Percentiles rank a stretch among this genome's conserved stretches.
These are phyloP conservation scores for Eupeodes luniger DNA, from an alignment of 2,888 invertebrate species.

Conservation along the genomic window DNA sequence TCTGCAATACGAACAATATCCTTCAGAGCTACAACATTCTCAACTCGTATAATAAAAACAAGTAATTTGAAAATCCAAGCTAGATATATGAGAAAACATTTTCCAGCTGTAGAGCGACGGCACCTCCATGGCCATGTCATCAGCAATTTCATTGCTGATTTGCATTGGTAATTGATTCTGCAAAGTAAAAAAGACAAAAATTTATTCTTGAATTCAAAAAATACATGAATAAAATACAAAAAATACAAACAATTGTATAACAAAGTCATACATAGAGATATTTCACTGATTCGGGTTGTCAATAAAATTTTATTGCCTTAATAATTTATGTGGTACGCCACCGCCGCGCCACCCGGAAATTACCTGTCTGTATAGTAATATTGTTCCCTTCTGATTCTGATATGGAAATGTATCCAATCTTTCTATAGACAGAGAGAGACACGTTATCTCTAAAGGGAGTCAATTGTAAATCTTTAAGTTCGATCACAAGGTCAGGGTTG, in stretches of 20 bases:
- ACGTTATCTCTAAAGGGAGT: too few relatives aligned
- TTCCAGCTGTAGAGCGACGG: slow-evolving; percentile 66
- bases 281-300: slow-evolving; percentile 15
- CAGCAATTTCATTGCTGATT: slow-evolving; percentile 83
- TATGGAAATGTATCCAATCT: neutral
- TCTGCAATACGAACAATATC: slow-evolving; percentile 82
- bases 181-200: slow-evolving; percentile 17
- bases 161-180: slow-evolving; percentile 81
- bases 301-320: slow-evolving; percentile 2
- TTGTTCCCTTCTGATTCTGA: neutral
- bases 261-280: slow-evolving; percentile 10
- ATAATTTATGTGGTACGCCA: slow-evolving; percentile 3
- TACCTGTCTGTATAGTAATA: neutral
- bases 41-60: slow-evolving; percentile 66
- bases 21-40: slow-evolving; percentile 78
- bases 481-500: too few relatives aligned
- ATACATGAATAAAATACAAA: neutral
- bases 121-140: slow-evolving; percentile 81
- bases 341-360: neutral
- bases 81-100: slow-evolving; percentile 66
- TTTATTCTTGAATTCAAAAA: neutral
- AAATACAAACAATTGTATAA: slow-evolving; percentile 10
- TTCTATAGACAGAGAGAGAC: neutral
- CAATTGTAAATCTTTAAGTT: too few relatives aligned
- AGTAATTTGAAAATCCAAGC: slow-evolving; percentile 73